These are phyloP conservation scores for Papilio demoleus DNA, from an alignment of 2,888 invertebrate genomes.

Conservation along the genomic window DNA sequence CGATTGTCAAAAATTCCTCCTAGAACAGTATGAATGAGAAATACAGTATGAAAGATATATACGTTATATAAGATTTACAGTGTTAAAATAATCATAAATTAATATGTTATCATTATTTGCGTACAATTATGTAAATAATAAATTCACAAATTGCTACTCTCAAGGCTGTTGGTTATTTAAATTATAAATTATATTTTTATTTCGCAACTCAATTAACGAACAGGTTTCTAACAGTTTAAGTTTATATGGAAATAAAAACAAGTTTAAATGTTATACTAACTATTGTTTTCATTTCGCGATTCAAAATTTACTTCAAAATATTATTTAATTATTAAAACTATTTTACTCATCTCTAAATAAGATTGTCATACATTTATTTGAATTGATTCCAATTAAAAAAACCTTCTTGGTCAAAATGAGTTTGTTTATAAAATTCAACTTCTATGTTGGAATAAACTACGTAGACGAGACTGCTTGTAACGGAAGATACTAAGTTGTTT, in stretches of 20 bases:
- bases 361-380: not conserved
- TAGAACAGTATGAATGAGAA: too few relatives aligned
- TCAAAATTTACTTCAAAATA: not conserved
- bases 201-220: constrained; percentile 25
- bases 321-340: not conserved
- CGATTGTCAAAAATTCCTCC: too few relatives aligned
- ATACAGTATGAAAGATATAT: too few relatives aligned
- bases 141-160: constrained; percentile 16
- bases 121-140: constrained; percentile 11
- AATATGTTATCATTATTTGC: not conserved
- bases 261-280: not conserved
- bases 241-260: constrained; percentile 2
- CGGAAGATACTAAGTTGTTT: constrained; percentile 1
- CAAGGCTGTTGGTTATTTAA: constrained; percentile 15
- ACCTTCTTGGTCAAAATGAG: not conserved
- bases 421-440: not conserved
- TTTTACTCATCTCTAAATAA: too few relatives aligned
- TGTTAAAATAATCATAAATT: not conserved
- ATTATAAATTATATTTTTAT: constrained; percentile 13
- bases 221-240: constrained; percentile 24
- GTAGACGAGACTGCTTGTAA: not conserved
- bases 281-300: constrained; percentile 1
- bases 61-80: not conserved
- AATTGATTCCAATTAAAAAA: too few relatives aligned
- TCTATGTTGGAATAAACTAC: not conserved